Base-by-base conservation (phyloP, 2,113 vertebrate species). In the Nothobranchius furzeri region DNA sequence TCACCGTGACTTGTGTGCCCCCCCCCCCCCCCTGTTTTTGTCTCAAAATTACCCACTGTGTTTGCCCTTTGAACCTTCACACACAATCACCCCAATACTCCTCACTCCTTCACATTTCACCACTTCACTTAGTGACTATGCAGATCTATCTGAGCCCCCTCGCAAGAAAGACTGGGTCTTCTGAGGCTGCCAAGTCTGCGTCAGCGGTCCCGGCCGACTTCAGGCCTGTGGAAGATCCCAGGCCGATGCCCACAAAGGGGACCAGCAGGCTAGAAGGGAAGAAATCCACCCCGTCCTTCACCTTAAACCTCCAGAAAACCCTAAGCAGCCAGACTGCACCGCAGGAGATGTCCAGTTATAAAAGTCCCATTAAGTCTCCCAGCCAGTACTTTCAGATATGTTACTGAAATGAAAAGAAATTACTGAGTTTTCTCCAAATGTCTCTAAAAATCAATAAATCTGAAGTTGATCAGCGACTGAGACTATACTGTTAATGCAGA, bases 321-420 rank as follows among this genome's bases (percentile, higher is more conserved):
- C 75, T 83, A 51, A 83, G 65, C 69, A 89, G 85, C 79, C 92
- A 89, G 78, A 91, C 59, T 62, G 78, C 75, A 40, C 64, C 82
- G 60, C 75, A 83, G 49, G 85, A 88, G 11, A 87, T 82, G 10
- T 87, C 89, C 76, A 92, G 81, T 82, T 94, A 93, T 90, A 94
- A 93, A 84, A 92, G 91, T 83, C 90, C 93, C 54, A 76, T 91
- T 79, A 94, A 94, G 76, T 94, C 94, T 30, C 91, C 91, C 62
- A 92, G 92, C 88, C 91, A 92, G 64, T 94, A 93, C 79, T 96
- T 96, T 79, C 95, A 93, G 84, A 94, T 93, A 55, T 93, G 93
- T 56, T 94, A 93, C 76, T 94, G 66, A 1, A 13, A 6, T 4
- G 40, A 8, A 7, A 48, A 48, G 9, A 20, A 50, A 8, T 8